A percentile compares a stretch with the other conserved stretches of the same genome.
Evolutionary conservation across 2,113 vertebrate species (phyloP).

Genomic region (Entelurus aequoreus): DNA sequence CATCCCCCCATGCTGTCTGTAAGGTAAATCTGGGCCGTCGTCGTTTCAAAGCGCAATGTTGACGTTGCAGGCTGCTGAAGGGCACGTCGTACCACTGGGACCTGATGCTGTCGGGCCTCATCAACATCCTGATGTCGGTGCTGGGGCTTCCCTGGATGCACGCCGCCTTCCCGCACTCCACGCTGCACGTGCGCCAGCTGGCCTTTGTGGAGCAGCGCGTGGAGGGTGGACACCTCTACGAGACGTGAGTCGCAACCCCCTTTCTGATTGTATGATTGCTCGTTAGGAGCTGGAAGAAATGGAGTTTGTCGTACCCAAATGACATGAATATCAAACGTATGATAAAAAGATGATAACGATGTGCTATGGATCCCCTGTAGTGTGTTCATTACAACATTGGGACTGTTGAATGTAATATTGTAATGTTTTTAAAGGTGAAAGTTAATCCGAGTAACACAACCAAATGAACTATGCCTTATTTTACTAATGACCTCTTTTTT

Average conservation of each 20-base stretch:
- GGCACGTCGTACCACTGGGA: constrained; percentile 99
- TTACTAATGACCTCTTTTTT: too few relatives aligned
- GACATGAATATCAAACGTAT: constrained; percentile 2
- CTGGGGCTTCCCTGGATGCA: constrained; percentile 97
- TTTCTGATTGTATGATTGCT: constrained; percentile 45
- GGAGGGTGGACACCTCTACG: constrained; percentile 92
- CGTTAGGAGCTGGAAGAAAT: constrained; percentile 29
- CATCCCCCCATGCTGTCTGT: too few relatives aligned
- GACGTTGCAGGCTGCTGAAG: constrained; percentile 83
- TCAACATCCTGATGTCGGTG: constrained; percentile 90
- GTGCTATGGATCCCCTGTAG: too few relatives aligned
- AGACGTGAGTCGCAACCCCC: constrained; percentile 82
- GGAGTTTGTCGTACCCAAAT: constrained; percentile 21
- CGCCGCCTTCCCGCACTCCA: constrained; percentile 94
- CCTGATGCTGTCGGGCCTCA: constrained; percentile 90
- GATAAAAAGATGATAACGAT: too few relatives aligned
- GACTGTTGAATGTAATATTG: too few relatives aligned
- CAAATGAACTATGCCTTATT: too few relatives aligned
- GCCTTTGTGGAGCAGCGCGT: constrained; percentile 94
- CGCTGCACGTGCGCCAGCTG: constrained; percentile 89
- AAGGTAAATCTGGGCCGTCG: neutral
- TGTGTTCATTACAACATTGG: too few relatives aligned
- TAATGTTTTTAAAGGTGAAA: too few relatives aligned
- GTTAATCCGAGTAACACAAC: too few relatives aligned
- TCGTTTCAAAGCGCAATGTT: neutral